These are phyloP conservation scores for Eupithecia subfuscata DNA, from an alignment of 2,888 invertebrate species.

Conservation along the genomic window DNA sequence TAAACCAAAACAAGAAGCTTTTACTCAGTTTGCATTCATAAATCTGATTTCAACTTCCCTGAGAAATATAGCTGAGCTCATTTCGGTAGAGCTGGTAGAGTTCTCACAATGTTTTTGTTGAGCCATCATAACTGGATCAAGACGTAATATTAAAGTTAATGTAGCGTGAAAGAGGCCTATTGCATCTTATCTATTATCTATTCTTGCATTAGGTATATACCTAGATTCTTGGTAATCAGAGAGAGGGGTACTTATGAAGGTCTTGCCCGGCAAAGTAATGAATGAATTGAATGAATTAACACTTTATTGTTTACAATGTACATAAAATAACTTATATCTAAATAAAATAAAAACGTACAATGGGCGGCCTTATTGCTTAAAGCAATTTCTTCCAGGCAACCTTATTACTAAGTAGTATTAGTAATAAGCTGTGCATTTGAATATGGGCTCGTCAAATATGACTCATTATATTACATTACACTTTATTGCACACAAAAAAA, in stretches of 20 bases:
- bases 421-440: too few species aligned
- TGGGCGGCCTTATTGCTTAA: too few species aligned
- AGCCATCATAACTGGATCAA: constrained; percentile 1
- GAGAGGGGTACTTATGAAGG: background rate
- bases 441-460: too few species aligned
- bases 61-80: background rate
- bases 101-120: constrained; percentile 5
- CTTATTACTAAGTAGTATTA: too few species aligned
- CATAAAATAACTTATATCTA: too few species aligned
- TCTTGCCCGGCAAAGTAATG: background rate
- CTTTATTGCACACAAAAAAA: too few species aligned
- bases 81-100: background rate
- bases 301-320: too few species aligned
- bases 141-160: background rate
- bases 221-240: background rate
- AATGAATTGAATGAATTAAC: too few species aligned
- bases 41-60: background rate
- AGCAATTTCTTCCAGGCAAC: too few species aligned
- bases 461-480: too few species aligned
- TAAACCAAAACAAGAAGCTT: background rate
- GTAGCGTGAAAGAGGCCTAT: constrained; percentile 7
- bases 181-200: constrained; percentile 1
- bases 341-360: too few species aligned
- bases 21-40: background rate
- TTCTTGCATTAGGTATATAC: background rate